Percentiles rank a stretch among this genome's conserved stretches.
These are phyloP conservation scores for Reticulitermes lucifugus DNA, from an alignment of 2,888 invertebrate genomes.

Conservation along the genomic window DNA sequence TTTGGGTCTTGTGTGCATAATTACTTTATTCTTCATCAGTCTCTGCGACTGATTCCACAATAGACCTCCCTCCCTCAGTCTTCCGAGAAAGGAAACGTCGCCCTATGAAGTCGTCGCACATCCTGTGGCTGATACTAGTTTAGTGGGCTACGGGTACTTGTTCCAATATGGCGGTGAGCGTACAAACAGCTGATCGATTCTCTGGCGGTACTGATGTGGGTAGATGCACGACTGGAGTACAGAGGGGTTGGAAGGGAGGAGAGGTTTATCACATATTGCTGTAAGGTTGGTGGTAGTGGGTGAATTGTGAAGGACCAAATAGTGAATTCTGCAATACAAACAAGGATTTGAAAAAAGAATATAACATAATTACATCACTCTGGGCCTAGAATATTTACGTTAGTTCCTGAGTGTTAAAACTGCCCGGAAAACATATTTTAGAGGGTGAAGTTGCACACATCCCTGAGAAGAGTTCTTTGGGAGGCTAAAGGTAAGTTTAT, in stretches of 20 bases:
- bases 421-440: background rate
- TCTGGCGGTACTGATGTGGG: slow-evolving; percentile 37
- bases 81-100: no score
- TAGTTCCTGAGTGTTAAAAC: background rate
- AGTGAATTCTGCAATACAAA: background rate
- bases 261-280: slow-evolving; percentile 5
- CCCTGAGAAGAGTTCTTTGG: background rate
- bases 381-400: background rate
- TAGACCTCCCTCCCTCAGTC: background rate
- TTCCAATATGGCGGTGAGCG: slow-evolving; percentile 38
- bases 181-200: slow-evolving; percentile 42
- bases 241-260: slow-evolving; percentile 25
- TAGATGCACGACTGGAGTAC: slow-evolving; percentile 9
- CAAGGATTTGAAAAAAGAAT: background rate
- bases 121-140: background rate
- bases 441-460: background rate
- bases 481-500: background rate
- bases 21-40: no score
- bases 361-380: background rate
- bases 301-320: background rate
- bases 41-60: background rate
- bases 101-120: background rate
- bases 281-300: background rate
- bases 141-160: background rate
- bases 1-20: no score